phyloP scores from a whole-genome alignment of 2,113 vertebrate genomes.

The Vulpes lagopus region DNA sequence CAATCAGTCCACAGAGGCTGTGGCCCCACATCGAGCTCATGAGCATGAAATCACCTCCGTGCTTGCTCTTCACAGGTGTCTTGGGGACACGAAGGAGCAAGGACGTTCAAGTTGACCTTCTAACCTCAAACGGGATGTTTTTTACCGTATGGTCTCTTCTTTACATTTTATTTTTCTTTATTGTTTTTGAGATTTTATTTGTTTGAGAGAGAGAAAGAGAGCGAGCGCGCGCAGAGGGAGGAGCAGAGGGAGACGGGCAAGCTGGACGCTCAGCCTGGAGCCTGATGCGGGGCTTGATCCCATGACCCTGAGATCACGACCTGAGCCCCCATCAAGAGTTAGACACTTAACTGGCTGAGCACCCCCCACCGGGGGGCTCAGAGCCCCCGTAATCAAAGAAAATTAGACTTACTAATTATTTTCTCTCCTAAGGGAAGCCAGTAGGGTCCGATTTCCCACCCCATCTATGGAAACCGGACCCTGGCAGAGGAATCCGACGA shows the following conservation, averaged over 20 bases:
- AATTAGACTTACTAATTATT: conserved; percentile 82
- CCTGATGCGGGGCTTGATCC: neutral
- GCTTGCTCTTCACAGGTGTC: neutral
- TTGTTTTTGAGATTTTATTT: neutral
- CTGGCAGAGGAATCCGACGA: conserved; percentile 77
- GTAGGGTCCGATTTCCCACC: conserved; percentile 74
- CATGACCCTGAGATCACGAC: neutral
- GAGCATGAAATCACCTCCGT: neutral
- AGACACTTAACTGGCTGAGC: neutral
- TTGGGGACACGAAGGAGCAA: neutral
- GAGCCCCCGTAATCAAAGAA: conserved; percentile 82
- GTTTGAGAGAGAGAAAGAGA: neutral
- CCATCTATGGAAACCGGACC: conserved; percentile 75
- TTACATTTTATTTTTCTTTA: neutral
- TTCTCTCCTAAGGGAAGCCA: conserved; percentile 79
- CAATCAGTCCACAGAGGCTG: neutral
- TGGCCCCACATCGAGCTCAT: neutral
- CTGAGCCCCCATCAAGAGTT: neutral
- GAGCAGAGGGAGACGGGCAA: neutral
- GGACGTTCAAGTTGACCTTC: neutral
- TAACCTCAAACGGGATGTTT: neutral
- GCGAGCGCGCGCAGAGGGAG: neutral
- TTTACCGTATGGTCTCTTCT: neutral
- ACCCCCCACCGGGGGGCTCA: neutral
- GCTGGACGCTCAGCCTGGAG: neutral